phyloP scores from a whole-genome alignment of 2,888 invertebrate species.

The Lasioglossum villosulum region DNA sequence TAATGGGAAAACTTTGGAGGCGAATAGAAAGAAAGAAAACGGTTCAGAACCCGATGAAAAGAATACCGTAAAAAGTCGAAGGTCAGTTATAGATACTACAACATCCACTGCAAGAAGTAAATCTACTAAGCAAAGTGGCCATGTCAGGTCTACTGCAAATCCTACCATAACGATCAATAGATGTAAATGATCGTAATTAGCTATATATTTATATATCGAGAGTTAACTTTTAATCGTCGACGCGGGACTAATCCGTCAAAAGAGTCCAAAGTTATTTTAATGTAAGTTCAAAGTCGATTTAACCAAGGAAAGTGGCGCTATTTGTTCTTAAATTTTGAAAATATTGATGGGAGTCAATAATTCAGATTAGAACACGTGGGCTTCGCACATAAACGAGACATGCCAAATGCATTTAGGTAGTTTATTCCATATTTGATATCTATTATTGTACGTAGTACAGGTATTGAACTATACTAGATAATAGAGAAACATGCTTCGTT shows the following conservation, averaged over 20 bases:
- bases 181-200: conserved; percentile 66
- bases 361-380: conserved; percentile 45
- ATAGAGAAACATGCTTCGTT: conserved; percentile 46
- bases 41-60: conserved; percentile 42
- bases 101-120: conserved; percentile 75
- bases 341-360: conserved; percentile 36
- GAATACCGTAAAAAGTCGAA: conserved; percentile 60
- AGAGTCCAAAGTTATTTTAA: conserved; percentile 59
- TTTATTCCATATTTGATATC: conserved; percentile 75
- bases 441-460: conserved; percentile 57
- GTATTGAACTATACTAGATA: conserved; percentile 48
- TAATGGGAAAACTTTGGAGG: conserved; percentile 60
- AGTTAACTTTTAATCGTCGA: conserved; percentile 37
- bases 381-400: conserved; percentile 71
- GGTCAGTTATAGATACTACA: conserved; percentile 70
- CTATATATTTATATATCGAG: conserved; percentile 48
- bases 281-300: conserved; percentile 47
- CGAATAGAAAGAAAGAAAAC: conserved; percentile 46
- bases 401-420: conserved; percentile 81
- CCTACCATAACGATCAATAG: conserved; percentile 61
- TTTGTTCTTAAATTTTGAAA: conserved; percentile 45
- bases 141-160: conserved; percentile 66
- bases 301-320: conserved; percentile 39
- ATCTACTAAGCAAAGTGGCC: conserved; percentile 72
- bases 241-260: conserved; percentile 34